These are phyloP conservation scores for Drosophila santomea DNA, from an alignment of 1,140 invertebrate genomes.

Conservation along the genomic window DNA sequence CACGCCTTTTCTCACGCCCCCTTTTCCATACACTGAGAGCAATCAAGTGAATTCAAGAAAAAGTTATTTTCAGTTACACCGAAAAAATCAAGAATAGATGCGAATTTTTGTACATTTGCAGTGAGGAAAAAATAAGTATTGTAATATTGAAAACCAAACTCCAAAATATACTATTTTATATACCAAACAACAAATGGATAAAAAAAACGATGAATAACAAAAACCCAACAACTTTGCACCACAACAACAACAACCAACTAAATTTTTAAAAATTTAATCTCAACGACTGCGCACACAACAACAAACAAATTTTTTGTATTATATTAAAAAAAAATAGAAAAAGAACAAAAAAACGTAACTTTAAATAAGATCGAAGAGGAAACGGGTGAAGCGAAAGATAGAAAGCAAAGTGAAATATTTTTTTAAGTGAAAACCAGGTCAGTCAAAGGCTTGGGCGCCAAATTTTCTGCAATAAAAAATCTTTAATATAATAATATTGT, in stretches of 20 bases:
- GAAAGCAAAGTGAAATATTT: slow-evolving; percentile 67
- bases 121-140: slow-evolving; percentile 10
- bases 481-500: slow-evolving; percentile 49
- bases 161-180: slow-evolving; percentile 50
- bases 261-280: slow-evolving; percentile 62
- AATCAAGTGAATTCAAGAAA: neutral
- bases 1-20: slow-evolving; percentile 8
- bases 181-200: slow-evolving; percentile 34
- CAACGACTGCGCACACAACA: slow-evolving; percentile 80
- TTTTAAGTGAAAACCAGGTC: slow-evolving; percentile 75
- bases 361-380: slow-evolving; percentile 30
- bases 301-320: slow-evolving; percentile 78
- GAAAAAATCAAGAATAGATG: slow-evolving; percentile 23
- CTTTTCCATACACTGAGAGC: slow-evolving; percentile 2
- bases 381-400: slow-evolving; percentile 17
- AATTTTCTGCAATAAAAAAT: slow-evolving; percentile 78
- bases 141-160: slow-evolving; percentile 29
- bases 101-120: slow-evolving; percentile 61
- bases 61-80: slow-evolving; percentile 20
- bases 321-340: slow-evolving; percentile 38
- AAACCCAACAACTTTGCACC: slow-evolving; percentile 41
- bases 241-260: slow-evolving; percentile 48
- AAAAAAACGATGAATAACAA: slow-evolving; percentile 32
- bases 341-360: slow-evolving; percentile 39
- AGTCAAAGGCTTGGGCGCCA: slow-evolving; percentile 62